phyloP scores from a whole-genome alignment of 2,797 vertebrate species.

The Pseudochromis fuscus region DNA sequence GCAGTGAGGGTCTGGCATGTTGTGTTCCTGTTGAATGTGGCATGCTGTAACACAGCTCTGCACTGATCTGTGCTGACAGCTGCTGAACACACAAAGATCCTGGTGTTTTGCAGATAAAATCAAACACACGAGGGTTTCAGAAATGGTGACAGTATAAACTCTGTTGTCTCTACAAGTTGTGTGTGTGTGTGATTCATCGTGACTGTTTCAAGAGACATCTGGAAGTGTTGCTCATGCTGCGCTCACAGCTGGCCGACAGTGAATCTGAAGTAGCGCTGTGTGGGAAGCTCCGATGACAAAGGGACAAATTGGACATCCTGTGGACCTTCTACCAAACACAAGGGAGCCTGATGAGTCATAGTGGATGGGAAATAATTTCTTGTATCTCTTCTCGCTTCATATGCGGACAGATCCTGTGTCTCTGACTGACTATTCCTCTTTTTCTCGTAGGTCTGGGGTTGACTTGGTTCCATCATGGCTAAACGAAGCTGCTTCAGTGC shows the following conservation, averaged over 20 bases:
- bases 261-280: constrained; percentile 35
- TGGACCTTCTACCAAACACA: constrained; percentile 29
- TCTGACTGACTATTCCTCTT: constrained; percentile 53
- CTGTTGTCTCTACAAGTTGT: constrained; percentile 7
- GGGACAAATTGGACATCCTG: constrained; percentile 20
- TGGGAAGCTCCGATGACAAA: constrained; percentile 34
- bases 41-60: constrained; percentile 50
- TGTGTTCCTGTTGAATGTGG: constrained; percentile 37
- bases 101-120: constrained; percentile 40
- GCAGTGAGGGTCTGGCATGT: constrained; percentile 30
- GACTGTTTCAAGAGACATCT: constrained; percentile 60
- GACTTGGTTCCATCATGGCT: constrained; percentile 56
- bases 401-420: neutral
- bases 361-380: constrained; percentile 50
- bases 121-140: constrained; percentile 22
- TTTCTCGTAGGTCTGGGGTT: constrained; percentile 42
- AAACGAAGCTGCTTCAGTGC: constrained; percentile 74
- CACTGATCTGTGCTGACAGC: constrained; percentile 49
- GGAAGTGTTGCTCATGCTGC: constrained; percentile 57
- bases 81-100: constrained; percentile 44
- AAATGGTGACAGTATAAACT: constrained; percentile 26
- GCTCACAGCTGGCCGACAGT: constrained; percentile 49
- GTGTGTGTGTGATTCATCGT: constrained; percentile 58
- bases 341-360: constrained; percentile 68
- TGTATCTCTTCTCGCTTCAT: neutral